Evolutionary conservation across 2,113 vertebrate genomes (phyloP), one percentile per base, ranked within the genome.

Genomic region (Chrysochloris asiatica): DNA sequence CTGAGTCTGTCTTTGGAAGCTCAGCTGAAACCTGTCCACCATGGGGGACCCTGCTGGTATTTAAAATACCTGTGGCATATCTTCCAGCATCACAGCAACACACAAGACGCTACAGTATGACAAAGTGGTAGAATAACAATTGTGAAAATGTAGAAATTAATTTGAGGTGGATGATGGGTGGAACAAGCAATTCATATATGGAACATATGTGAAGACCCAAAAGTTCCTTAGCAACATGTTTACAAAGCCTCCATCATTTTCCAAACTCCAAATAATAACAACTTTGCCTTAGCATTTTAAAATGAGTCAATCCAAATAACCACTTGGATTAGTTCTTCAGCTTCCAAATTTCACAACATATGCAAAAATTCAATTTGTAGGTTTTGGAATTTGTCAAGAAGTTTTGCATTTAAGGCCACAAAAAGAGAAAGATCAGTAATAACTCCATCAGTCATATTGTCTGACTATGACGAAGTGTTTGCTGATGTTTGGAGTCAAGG

Each of bases 331-430:
- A 7, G 21, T 59, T 26, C 36, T 56, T 50, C 54, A 52, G 21
- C 63, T 87, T 85, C 56, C 73, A 71, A 94, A 95, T 63, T 30
- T 75, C 24, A 92, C 26, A 84, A 33, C 26, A 56, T 56, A 63
- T 48, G 19, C 17, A 86, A 83, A 71, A 48, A 2, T 28, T 71
- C 77, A 86, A 24, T 43, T 63, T 80, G 21, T 43, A 61, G 4
- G 26, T 69, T 69, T 7, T 26, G 8, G 22, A 82, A 14, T 81
- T 93, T 86, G 45, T 85, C 69, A 56, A 71, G 30, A 93, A 92
- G 73, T 33, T 17, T 47, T 41, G 33, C 12, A 28, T 4, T 50
- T 54, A 87, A 48, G 22, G 36, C 45, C n/a, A 79, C 36, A 82
- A 45, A 82, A 88, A 79, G 54, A 77, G 33, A 84, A 26, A 28